Percentiles rank a stretch among this genome's conserved stretches.
These are phyloP conservation scores for Helicoverpa armigera DNA, from an alignment of 1,140 invertebrate species.

Conservation along the genomic window DNA sequence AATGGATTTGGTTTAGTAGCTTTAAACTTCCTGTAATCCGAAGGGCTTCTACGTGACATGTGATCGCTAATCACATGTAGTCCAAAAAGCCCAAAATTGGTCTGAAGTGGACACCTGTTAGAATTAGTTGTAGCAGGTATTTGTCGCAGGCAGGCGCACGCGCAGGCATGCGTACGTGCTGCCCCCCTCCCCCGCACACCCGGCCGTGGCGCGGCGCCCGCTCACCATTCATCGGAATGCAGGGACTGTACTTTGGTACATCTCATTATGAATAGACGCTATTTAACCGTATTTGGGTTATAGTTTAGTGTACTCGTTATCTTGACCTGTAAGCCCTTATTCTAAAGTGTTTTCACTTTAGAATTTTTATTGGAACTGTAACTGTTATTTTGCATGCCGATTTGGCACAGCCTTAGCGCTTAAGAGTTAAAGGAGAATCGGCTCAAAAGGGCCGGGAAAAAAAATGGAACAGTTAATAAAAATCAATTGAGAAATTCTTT, in stretches of 20 bases:
- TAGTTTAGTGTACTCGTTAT: slow-evolving; percentile 38
- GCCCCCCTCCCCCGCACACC: slow-evolving; percentile 35
- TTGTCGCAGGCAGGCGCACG: slow-evolving; percentile 69
- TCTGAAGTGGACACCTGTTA: slow-evolving; percentile 75
- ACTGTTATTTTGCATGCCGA: neutral
- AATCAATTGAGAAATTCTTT: too few relatives aligned
- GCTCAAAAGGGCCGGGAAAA: neutral
- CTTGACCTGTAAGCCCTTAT: neutral
- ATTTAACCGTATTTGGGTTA: slow-evolving; percentile 62
- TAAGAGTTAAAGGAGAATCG: neutral
- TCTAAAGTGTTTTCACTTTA: slow-evolving; percentile 5
- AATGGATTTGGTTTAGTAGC: neutral
- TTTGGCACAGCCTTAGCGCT: too few relatives aligned
- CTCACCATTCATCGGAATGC: slow-evolving; percentile 77
- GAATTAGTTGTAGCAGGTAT: slow-evolving; percentile 75
- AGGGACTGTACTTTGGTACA: slow-evolving; percentile 72
- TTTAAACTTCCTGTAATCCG: slow-evolving; percentile 1
- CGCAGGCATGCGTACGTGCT: slow-evolving; percentile 71
- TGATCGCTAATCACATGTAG: slow-evolving; percentile 57
- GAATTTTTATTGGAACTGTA: neutral
- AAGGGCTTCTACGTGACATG: slow-evolving; percentile 62
- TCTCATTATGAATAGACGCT: slow-evolving; percentile 71
- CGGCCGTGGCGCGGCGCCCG: slow-evolving; percentile 46
- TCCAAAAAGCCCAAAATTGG: slow-evolving; percentile 66
- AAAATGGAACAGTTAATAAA: too few relatives aligned